Percentiles rank a stretch among this genome's conserved stretches.
Conservation (phyloP, 2,888 invertebrate species). For the Hypselothyrea guttata region DNA sequence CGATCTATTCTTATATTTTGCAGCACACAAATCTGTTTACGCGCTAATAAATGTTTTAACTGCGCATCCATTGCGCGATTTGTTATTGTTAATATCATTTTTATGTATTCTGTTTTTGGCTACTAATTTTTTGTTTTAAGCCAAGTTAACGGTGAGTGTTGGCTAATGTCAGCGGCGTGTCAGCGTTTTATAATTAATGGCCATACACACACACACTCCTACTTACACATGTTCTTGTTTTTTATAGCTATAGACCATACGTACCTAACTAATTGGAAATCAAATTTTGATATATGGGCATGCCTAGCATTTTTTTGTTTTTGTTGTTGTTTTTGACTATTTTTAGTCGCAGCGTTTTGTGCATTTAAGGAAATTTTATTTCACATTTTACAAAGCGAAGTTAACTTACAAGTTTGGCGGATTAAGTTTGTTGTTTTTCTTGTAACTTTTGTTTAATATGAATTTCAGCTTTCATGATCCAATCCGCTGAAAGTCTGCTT, state of each 20-base stretch:
- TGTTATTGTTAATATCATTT: constrained; percentile 20
- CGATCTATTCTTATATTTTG: not conserved
- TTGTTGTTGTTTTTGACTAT: too few species aligned
- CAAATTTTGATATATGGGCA: constrained; percentile 3
- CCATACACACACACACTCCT: not conserved
- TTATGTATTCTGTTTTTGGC: not conserved
- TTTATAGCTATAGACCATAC: too few species aligned
- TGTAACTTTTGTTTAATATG: too few species aligned
- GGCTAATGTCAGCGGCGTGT: constrained; percentile 47
- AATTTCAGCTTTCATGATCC: too few species aligned
- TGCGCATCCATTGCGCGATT: constrained; percentile 47
- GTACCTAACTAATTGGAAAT: constrained; percentile 13
- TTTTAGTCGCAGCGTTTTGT: too few species aligned
- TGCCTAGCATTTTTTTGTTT: too few species aligned
- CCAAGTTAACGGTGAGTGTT: constrained; percentile 17
- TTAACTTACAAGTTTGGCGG: too few species aligned
- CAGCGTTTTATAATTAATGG: constrained; percentile 47
- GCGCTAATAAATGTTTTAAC: constrained; percentile 64
- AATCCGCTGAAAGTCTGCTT: too few species aligned
- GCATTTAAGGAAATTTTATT: too few species aligned
- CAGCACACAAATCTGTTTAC: constrained; percentile 53
- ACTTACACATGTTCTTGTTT: constrained; percentile 2
- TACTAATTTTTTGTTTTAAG: constrained; percentile 2
- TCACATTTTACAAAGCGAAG: too few species aligned
- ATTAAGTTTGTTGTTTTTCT: too few species aligned